A percentile compares a stretch with the other conserved stretches of the same genome.
These are phyloP conservation scores for Lasioglossum albipes DNA, from an alignment of 1,140 invertebrate species.

Conservation along the genomic window DNA sequence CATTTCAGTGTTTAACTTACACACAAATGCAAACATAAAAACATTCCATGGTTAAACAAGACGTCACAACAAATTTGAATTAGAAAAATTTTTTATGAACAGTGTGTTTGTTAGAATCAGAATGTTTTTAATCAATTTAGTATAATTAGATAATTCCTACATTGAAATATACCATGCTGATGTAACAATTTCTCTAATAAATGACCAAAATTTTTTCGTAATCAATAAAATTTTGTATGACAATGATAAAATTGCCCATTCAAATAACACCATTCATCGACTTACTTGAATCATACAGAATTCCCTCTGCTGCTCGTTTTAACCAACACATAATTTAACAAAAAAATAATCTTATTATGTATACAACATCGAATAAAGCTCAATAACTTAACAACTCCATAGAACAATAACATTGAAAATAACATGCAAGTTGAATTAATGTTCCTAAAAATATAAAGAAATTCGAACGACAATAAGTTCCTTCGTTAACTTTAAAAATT, in stretches of 20 bases:
- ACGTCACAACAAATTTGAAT: not conserved
- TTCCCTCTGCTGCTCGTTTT: constrained; percentile 76
- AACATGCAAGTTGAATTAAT: constrained; percentile 38
- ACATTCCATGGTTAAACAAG: constrained; percentile 13
- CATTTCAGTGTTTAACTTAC: not conserved
- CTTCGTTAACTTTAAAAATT: not conserved
- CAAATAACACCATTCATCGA: constrained; percentile 73
- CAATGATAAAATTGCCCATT: constrained; percentile 71
- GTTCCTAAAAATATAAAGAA: not conserved
- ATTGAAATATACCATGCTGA: constrained; percentile 15
- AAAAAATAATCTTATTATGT: constrained; percentile 64
- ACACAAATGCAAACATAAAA: constrained; percentile 26
- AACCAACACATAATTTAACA: constrained; percentile 77
- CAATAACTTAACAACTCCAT: constrained; percentile 30
- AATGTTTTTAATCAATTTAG: not conserved
- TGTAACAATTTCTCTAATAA: not conserved
- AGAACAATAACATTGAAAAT: constrained; percentile 36
- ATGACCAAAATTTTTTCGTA: constrained; percentile 40
- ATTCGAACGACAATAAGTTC: not conserved
- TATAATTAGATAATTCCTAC: constrained; percentile 11
- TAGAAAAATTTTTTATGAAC: constrained; percentile 14
- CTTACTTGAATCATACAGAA: constrained; percentile 79
- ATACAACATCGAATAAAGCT: constrained; percentile 50
- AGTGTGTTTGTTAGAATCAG: constrained; percentile 24
- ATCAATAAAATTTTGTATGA: constrained; percentile 31